phyloP scores from a whole-genome alignment of 2,113 vertebrate genomes.

The Lophura nycthemera region DNA sequence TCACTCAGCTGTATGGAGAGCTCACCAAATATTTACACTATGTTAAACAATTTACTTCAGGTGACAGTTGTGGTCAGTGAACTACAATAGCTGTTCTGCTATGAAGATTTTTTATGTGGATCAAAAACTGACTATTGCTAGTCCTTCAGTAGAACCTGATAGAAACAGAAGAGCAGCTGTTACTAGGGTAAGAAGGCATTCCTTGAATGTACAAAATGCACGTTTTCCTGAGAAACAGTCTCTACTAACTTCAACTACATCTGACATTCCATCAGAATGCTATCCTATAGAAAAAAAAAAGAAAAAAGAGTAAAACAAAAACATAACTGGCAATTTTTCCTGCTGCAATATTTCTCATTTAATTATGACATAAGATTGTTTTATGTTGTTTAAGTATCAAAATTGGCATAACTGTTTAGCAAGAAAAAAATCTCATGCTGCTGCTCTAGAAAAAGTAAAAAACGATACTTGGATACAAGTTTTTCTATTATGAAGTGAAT shows the following conservation, averaged over 20 bases:
- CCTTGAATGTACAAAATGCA: not conserved
- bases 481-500: not conserved
- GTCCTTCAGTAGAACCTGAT: constrained; percentile 10
- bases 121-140: constrained; percentile 25
- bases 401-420: not conserved
- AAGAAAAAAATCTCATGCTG: not conserved
- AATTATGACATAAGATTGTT: not conserved
- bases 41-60: constrained; percentile 51
- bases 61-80: constrained; percentile 55
- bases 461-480: not conserved
- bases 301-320: not conserved
- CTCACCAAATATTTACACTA: constrained; percentile 43
- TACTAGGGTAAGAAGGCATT: not conserved
- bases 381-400: not conserved
- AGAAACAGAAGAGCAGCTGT: constrained; percentile 16
- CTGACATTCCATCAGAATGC: not conserved
- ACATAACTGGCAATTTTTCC: not conserved
- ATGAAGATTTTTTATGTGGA: constrained; percentile 32
- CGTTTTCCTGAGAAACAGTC: not conserved
- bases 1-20: not conserved
- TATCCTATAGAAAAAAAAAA: not conserved
- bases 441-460: not conserved
- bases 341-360: not conserved
- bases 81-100: constrained; percentile 52
- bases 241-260: not conserved